These are phyloP conservation scores for Pterocles gutturalis DNA, from an alignment of 2,113 vertebrate genomes.

Conservation along the genomic window DNA sequence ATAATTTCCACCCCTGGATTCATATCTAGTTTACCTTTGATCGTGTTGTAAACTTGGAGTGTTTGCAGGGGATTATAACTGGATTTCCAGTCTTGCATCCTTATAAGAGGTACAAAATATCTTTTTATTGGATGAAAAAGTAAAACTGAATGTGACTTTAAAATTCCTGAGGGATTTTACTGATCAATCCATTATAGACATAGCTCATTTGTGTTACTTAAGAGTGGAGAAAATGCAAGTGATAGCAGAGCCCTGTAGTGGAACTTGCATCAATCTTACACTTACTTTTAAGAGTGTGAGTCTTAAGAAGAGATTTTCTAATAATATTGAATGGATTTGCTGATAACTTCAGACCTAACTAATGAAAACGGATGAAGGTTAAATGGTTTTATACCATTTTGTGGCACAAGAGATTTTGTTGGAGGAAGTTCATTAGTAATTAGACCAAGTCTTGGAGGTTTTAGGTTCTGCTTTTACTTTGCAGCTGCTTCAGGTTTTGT, in stretches of 20 bases:
- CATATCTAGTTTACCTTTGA: not conserved
- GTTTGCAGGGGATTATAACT: not conserved
- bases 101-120: not conserved
- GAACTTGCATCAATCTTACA: not conserved
- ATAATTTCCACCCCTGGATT: not conserved
- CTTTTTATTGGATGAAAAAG: not conserved
- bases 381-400: not conserved
- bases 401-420: not conserved
- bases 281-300: not conserved
- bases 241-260: not conserved
- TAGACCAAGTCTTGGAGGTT: not conserved
- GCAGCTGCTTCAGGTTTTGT: not conserved
- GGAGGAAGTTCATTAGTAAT: not conserved
- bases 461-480: not conserved
- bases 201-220: not conserved
- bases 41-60: not conserved
- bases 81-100: not conserved
- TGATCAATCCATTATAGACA: not conserved
- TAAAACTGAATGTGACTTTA: rapidly evolving
- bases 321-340: not conserved
- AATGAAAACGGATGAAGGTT: not conserved
- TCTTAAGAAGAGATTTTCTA: not conserved
- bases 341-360: not conserved
- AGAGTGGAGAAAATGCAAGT: not conserved
- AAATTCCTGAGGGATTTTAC: not conserved